Evolutionary conservation across 2,797 vertebrate genomes (phyloP).

Genomic region (Arrhamphus sclerolepis): DNA sequence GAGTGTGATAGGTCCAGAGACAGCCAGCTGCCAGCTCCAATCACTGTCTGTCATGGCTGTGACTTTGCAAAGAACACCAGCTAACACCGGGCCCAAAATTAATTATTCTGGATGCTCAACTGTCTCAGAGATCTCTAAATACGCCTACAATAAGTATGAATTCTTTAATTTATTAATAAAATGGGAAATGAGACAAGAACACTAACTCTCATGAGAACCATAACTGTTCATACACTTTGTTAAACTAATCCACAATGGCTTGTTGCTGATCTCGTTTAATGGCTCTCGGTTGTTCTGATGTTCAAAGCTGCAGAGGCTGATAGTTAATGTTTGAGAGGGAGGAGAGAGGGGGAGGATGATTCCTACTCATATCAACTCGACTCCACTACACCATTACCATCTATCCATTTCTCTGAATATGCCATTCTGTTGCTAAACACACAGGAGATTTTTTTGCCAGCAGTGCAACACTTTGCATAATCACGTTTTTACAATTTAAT

Average conservation of each 20-base stretch:
- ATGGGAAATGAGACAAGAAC: background rate
- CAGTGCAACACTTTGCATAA: background rate
- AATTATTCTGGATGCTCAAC: constrained; percentile 1
- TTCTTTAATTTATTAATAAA: too few relatives aligned
- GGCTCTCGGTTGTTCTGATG: constrained; percentile 54
- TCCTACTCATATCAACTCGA: constrained; percentile 44
- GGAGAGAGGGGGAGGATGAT: too few relatives aligned
- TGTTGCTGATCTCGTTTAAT: constrained; percentile 57
- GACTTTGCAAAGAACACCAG: constrained; percentile 31
- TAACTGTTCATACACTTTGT: constrained; percentile 23
- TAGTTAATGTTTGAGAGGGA: constrained; percentile 51
- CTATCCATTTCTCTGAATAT: constrained; percentile 16
- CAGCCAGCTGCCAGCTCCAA: constrained; percentile 58
- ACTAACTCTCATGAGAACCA: constrained; percentile 1
- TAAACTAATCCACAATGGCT: constrained; percentile 26
- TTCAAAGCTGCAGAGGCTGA: constrained; percentile 49
- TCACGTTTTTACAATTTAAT: background rate
- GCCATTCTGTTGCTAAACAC: constrained; percentile 16
- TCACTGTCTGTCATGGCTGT: constrained; percentile 34
- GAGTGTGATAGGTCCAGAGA: constrained; percentile 39
- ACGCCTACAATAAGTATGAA: too few relatives aligned
- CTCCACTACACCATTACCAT: constrained; percentile 27
- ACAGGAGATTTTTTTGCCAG: background rate
- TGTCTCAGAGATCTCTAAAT: constrained; percentile 6
- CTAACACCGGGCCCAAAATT: constrained; percentile 9